Base-by-base conservation (phyloP, 2,797 vertebrate genomes). In the Setipinna tenuifilis region DNA sequence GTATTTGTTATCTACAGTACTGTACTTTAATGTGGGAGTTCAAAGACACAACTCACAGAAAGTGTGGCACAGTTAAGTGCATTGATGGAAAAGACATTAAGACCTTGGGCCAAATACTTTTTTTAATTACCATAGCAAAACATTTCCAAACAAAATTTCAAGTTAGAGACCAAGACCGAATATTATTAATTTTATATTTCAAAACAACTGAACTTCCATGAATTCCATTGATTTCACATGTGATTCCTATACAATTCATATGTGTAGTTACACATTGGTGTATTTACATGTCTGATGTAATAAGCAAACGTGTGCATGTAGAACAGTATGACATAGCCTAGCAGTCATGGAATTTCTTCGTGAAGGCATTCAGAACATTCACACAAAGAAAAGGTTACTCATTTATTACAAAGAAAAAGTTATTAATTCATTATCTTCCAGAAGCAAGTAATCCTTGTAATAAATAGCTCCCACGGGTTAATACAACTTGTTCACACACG, bases 121-220 rank as follows among this genome's bases (percentile, higher is more conserved):
- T 78, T 71, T 78, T 78, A 78, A 71, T 68, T 31, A 68, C 31
- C 71, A 75, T 35, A 41, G 31, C 31, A 41, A 44, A 44, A 78
- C 41, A 41, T 78, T 75, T 44, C 1, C 71, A 44, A 21, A 17
- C 10, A 16, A 78, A 78, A 41, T 35, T 21, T 17, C 6, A 75
- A 59, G 3, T 59, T 59, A 59, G 17, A 17, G 10, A 54, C 50
- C 5, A 5, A 41, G 2, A 41, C 50, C 7, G 14, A 54, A 54
- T 54, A 54, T 54, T 54, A 7, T 41, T 41, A 5, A 41, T 41
- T 41, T 41, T 41, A 41, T 41, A 41, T 41, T 41, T 41, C 5
- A 41, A 41, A 41, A 41, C 35, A 41, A 41, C 35, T 41, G 35
- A 41, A 41, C 35, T 41, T 2, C 2, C 0, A 54, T 54, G 50